Conservation (phyloP, 1,140 invertebrate genomes). For the Polypedilum vanderplanki region DNA sequence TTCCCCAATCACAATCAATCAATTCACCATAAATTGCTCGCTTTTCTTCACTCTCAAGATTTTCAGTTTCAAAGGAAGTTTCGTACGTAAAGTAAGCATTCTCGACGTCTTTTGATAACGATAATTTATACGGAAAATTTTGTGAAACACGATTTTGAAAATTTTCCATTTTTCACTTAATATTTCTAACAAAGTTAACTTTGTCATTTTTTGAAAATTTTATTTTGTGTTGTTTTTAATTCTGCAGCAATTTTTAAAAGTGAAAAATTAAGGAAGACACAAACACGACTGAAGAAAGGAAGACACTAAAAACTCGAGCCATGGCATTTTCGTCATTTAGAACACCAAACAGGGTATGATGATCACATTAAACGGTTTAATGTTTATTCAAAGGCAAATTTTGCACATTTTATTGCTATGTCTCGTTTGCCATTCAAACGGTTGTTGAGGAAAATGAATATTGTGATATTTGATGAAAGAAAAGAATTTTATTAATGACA, state of each 20-base stretch:
- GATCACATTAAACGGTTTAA: too few species aligned
- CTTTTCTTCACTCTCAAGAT: background rate
- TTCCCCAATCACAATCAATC: background rate
- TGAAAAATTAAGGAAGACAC: background rate
- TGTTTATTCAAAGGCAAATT: too few species aligned
- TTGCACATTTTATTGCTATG: too few species aligned
- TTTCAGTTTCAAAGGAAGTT: background rate
- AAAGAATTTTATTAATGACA: too few species aligned
- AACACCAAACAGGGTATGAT: too few species aligned
- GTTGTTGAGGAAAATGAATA: too few species aligned
- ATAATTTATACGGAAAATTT: background rate
- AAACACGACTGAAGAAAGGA: background rate
- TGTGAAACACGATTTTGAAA: background rate
- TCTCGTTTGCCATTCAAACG: too few species aligned
- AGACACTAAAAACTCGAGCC: background rate
- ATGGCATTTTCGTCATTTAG: too few species aligned
- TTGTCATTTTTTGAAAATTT: background rate
- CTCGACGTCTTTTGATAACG: background rate
- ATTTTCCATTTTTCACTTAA: background rate
- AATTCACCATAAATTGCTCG: background rate
- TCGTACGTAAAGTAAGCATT: conserved; percentile 9
- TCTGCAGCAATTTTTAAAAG: background rate
- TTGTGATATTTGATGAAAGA: too few species aligned
- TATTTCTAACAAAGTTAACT: background rate
- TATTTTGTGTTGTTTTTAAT: background rate